phyloP scores from a whole-genome alignment of 2,797 vertebrate genomes.

The Cetoscarus ocellatus region DNA sequence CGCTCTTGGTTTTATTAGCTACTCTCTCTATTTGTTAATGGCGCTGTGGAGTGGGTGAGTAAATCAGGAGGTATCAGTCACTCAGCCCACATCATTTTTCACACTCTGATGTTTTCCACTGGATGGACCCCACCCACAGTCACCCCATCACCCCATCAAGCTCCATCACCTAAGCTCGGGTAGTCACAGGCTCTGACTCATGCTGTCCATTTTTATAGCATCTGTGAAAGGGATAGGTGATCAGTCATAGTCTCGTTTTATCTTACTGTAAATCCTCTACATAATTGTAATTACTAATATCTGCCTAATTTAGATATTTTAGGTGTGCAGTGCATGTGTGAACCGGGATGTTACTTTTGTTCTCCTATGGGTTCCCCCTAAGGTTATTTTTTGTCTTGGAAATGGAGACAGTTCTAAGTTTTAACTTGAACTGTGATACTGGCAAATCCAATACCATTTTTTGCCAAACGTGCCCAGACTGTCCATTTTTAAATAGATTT shows the following conservation, averaged over 20 bases:
- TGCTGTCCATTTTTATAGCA: constrained; percentile 30
- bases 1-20: constrained; percentile 65
- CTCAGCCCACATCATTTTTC: constrained; percentile 48
- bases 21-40: constrained; percentile 57
- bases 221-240: constrained; percentile 4
- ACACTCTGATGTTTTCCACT: constrained; percentile 38
- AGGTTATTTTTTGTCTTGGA: too few species aligned
- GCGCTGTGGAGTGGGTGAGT: constrained; percentile 49
- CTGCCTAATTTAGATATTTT: too few species aligned
- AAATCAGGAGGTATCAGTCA: constrained; percentile 35
- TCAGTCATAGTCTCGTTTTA: background rate
- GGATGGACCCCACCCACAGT: constrained; percentile 36
- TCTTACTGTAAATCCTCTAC: background rate
- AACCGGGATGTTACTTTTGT: too few species aligned
- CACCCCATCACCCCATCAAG: constrained; percentile 21
- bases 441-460: too few species aligned
- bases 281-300: background rate
- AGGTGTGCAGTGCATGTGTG: too few species aligned
- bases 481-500: too few species aligned
- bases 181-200: constrained; percentile 32
- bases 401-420: too few species aligned
- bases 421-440: too few species aligned
- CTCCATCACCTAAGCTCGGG: constrained; percentile 9
- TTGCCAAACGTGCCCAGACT: too few species aligned
- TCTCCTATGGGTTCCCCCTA: too few species aligned